phyloP scores from a whole-genome alignment of 2,888 invertebrate genomes.

The Coleophora deauratella region DNA sequence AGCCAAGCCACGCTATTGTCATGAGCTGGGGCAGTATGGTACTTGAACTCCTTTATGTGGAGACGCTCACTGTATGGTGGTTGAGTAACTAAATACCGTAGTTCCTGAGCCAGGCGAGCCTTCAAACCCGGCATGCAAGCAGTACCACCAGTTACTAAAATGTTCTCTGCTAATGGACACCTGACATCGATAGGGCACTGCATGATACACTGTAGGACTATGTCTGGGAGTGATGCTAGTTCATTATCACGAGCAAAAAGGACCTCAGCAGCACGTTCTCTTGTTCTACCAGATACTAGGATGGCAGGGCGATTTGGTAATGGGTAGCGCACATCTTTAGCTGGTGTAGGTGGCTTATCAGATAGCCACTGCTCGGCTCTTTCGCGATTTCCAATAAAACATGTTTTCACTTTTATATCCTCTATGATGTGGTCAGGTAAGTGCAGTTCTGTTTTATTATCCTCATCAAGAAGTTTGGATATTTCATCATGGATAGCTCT shows the following conservation, averaged over 20 bases:
- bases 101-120: constrained; percentile 84
- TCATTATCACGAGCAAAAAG: constrained; percentile 87
- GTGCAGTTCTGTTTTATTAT: constrained; percentile 55
- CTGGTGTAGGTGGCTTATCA: constrained; percentile 57
- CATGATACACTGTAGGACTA: constrained; percentile 87
- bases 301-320: constrained; percentile 53
- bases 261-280: constrained; percentile 89
- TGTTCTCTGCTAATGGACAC: constrained; percentile 83
- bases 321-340: constrained; percentile 77
- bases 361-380: constrained; percentile 75
- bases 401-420: constrained; percentile 84
- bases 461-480: constrained; percentile 53
- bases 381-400: constrained; percentile 87
- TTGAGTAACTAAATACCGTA: constrained; percentile 77
- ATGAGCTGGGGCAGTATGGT: constrained; percentile 83
- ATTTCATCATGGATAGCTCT: constrained; percentile 80
- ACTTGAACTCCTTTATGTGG: constrained; percentile 72
- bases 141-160: constrained; percentile 91
- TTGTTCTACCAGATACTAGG: constrained; percentile 76
- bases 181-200: constrained; percentile 90
- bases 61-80: constrained; percentile 67
- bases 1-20: constrained; percentile 91
- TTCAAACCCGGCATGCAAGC: constrained; percentile 88
- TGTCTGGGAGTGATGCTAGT: constrained; percentile 80
- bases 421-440: constrained; percentile 77